Conservation (phyloP, 2,797 vertebrate genomes). For the Odontamblyopus lacepedii region DNA sequence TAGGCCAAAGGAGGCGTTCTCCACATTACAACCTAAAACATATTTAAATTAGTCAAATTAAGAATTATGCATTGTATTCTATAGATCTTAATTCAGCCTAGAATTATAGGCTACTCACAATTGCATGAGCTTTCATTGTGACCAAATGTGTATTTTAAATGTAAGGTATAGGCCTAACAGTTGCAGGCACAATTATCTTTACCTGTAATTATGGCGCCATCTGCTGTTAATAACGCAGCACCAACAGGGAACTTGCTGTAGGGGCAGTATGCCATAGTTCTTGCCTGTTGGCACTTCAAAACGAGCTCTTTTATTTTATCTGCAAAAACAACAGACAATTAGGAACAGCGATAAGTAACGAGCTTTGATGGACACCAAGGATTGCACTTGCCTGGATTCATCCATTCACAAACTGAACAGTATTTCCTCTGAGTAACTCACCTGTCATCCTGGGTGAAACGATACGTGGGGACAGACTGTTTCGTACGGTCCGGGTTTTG, state of each 20-base stretch:
- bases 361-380: not conserved
- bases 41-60: slow-evolving; percentile 1
- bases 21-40: slow-evolving; percentile 88
- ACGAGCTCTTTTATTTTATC: slow-evolving; percentile 71
- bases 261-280: slow-evolving; percentile 75
- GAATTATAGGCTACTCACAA: no score
- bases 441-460: not conserved
- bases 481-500: not conserved
- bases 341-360: not conserved
- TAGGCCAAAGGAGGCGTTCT: slow-evolving; percentile 86
- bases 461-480: not conserved
- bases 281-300: slow-evolving; percentile 72
- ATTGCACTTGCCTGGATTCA: not conserved
- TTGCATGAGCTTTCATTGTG: no score
- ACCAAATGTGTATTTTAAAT: no score
- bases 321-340: not conserved
- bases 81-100: no score
- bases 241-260: slow-evolving; percentile 79
- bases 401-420: not conserved
- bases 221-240: slow-evolving; percentile 75
- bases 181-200: slow-evolving; percentile 1
- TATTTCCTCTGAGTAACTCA: no score
- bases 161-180: no score
- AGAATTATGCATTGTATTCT: no score
- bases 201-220: slow-evolving; percentile 79